Evolutionary conservation across 2,113 vertebrate genomes (phyloP).

Genomic region (Lepisosteus osseus): DNA sequence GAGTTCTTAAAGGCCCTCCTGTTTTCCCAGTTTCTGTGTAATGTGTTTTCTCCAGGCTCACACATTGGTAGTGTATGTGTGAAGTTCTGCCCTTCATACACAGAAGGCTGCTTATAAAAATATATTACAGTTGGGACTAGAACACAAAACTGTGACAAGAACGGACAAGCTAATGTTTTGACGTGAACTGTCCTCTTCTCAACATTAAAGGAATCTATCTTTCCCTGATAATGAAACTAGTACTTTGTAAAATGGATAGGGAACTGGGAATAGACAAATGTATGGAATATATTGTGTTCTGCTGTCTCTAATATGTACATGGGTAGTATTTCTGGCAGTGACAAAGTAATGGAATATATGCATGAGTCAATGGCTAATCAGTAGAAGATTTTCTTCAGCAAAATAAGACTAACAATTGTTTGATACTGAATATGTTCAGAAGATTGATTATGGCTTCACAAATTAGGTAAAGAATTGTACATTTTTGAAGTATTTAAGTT

Average conservation of each 20-base stretch:
- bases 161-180: constrained; percentile 1
- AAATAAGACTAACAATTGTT: neutral
- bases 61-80: neutral
- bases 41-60: neutral
- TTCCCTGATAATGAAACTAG: constrained; percentile 1
- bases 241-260: constrained; percentile 3
- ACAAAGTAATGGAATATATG: constrained; percentile 10
- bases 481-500: no score
- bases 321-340: constrained; percentile 15
- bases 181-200: neutral
- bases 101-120: neutral
- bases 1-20: neutral
- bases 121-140: neutral
- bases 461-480: no score
- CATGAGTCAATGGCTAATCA: neutral
- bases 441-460: no score
- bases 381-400: neutral
- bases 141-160: neutral
- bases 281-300: neutral
- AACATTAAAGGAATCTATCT: neutral
- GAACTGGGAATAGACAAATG: neutral
- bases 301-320: constrained; percentile 21
- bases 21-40: neutral
- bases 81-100: neutral
- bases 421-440: no score